These are phyloP conservation scores for Anabas testudineus DNA, from an alignment of 2,797 vertebrate species.

Conservation along the genomic window DNA sequence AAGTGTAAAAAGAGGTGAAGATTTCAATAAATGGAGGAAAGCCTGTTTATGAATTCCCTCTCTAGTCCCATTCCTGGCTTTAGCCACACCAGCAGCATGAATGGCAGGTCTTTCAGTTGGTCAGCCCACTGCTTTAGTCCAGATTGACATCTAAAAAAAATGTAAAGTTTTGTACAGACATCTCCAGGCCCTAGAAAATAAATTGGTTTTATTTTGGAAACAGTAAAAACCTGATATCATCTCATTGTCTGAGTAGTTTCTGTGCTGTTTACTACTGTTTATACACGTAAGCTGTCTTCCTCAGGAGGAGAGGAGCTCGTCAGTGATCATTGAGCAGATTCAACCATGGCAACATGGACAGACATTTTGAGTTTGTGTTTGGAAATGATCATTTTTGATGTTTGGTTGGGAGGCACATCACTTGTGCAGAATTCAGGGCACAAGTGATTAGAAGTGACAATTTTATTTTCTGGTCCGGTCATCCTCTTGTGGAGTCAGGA, in stretches of 20 bases:
- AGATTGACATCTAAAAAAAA: background rate
- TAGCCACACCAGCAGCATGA: background rate
- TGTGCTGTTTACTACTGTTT: background rate
- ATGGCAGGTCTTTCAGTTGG: background rate
- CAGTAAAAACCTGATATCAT: background rate
- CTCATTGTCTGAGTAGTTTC: conserved; percentile 14
- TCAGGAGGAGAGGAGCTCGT: conserved; percentile 12
- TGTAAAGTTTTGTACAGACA: background rate
- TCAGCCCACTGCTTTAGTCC: background rate
- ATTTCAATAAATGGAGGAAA: conserved; percentile 11
- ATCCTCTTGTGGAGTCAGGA: conserved; percentile 49
- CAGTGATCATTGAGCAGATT: conserved; percentile 21
- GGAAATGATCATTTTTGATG: conserved; percentile 47
- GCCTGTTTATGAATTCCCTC: no score
- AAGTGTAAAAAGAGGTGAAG: conserved; percentile 9
- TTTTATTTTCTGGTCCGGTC: conserved; percentile 68
- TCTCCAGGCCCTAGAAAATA: background rate
- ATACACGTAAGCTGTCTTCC: no score
- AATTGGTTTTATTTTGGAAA: background rate
- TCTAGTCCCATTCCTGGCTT: background rate
- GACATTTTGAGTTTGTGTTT: conserved; percentile 36
- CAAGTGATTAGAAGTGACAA: conserved; percentile 78
- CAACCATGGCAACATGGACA: conserved; percentile 26
- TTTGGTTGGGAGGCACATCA: conserved; percentile 36
- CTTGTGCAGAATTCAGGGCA: conserved; percentile 38